Conservation (phyloP, 2,888 invertebrate species). For the Sycophila texana region DNA sequence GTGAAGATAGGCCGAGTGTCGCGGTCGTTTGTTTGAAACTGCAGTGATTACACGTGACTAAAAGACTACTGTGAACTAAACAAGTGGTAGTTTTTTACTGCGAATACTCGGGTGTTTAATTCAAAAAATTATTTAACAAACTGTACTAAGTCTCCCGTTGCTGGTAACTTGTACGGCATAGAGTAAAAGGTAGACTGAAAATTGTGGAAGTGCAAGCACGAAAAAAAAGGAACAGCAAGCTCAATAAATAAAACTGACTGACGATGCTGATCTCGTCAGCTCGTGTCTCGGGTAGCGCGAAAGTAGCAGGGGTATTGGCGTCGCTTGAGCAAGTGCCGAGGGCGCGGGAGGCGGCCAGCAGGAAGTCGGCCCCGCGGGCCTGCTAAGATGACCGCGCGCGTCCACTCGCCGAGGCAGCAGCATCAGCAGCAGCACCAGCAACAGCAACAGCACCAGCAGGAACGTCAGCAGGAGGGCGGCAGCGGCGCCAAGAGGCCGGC, state of each 20-base stretch:
- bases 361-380: constrained; percentile 60
- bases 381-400: constrained; percentile 75
- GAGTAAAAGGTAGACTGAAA: not conserved
- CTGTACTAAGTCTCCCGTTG: not conserved
- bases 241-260: not conserved
- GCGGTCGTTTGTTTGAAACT: not conserved
- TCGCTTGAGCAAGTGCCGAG: constrained; percentile 54
- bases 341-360: constrained; percentile 1
- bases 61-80: not conserved
- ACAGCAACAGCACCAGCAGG: constrained; percentile 52
- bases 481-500: constrained; percentile 33
- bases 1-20: not conserved
- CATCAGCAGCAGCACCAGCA: constrained; percentile 64
- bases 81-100: too few species aligned
- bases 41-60: not conserved
- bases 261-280: constrained; percentile 16
- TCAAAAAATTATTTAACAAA: too few species aligned
- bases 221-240: not conserved
- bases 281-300: not conserved
- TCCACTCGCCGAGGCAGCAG: constrained; percentile 74
- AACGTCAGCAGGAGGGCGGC: constrained; percentile 54
- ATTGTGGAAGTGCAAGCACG: too few species aligned
- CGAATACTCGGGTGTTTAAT: too few species aligned
- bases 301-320: not conserved
- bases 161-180: not conserved